Percentiles rank a stretch among this genome's conserved stretches.
Evolutionary conservation across 1,140 invertebrate genomes (phyloP).

Genomic region (Frieseomelitta varia): DNA sequence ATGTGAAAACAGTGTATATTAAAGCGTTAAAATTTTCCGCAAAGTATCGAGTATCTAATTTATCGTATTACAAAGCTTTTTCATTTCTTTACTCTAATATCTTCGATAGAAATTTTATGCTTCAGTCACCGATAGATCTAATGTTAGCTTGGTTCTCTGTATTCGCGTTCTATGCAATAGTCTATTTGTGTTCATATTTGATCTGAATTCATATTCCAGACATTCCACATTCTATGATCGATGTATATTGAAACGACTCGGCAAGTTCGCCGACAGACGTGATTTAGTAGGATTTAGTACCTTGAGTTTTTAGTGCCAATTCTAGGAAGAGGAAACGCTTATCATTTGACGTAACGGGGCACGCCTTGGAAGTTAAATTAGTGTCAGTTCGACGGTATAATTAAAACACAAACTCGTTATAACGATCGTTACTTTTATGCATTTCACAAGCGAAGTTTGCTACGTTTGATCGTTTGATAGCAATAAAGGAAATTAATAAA

Average conservation of each 20-base stretch:
- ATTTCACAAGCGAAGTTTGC: background rate
- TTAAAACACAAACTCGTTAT: background rate
- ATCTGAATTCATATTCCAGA: background rate
- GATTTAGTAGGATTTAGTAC: slow-evolving; percentile 12
- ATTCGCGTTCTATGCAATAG: no score
- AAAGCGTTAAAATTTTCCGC: no score
- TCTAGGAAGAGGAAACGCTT: background rate
- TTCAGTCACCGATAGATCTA: no score
- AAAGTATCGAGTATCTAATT: no score
- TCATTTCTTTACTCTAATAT: no score
- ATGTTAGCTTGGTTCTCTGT: no score
- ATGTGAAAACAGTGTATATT: no score
- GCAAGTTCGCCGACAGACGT: background rate
- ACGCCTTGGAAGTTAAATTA: slow-evolving; percentile 12
- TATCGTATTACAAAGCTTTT: no score
- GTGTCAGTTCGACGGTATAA: background rate
- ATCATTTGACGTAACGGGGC: background rate
- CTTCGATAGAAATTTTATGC: no score
- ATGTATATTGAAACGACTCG: background rate
- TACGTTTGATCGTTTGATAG: background rate
- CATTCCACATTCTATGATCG: background rate
- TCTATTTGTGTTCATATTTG: no score
- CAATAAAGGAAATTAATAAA: background rate
- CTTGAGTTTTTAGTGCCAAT: background rate
- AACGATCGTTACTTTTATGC: background rate